Conservation (phyloP, 1,140 invertebrate genomes). For the Drosophila yakuba region DNA sequence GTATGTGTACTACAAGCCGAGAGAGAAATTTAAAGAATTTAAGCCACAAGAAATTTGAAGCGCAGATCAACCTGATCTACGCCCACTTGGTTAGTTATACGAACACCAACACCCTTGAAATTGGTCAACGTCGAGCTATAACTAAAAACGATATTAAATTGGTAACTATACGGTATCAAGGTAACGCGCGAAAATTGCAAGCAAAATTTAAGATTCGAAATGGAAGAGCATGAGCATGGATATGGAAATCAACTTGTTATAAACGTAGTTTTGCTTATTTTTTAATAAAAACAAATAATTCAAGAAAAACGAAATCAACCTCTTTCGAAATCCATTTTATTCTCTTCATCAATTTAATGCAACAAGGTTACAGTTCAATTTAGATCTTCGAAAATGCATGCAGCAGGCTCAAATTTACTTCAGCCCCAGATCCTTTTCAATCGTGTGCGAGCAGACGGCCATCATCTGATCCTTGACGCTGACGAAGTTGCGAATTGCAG, state of each 20-base stretch:
- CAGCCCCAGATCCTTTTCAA: conserved; percentile 90
- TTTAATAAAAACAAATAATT: conserved; percentile 84
- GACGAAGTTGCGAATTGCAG: conserved; percentile 90
- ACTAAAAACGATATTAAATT: conserved; percentile 30
- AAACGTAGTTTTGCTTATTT: conserved; percentile 85
- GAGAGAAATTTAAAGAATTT: conserved; percentile 78
- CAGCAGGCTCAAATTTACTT: conserved; percentile 55
- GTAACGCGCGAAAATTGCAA: conserved; percentile 53
- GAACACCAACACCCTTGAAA: conserved; percentile 57
- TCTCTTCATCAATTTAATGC: neutral
- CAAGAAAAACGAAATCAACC: conserved; percentile 41
- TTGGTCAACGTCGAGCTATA: conserved; percentile 59
- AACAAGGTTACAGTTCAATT: conserved; percentile 22
- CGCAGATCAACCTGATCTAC: conserved; percentile 55
- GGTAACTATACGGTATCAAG: conserved; percentile 40
- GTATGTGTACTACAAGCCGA: conserved; percentile 47
- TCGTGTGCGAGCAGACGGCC: conserved; percentile 89
- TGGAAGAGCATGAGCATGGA: conserved; percentile 57
- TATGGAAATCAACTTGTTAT: conserved; percentile 84
- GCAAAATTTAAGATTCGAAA: conserved; percentile 60
- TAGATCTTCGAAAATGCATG: conserved; percentile 37
- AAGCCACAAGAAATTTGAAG: conserved; percentile 53
- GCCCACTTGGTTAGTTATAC: conserved; percentile 75
- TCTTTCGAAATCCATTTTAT: too few species aligned
- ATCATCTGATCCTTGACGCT: conserved; percentile 92